Evolutionary conservation across 2,113 vertebrate species (phyloP).

Genomic region (Clinocottus analis): DNA sequence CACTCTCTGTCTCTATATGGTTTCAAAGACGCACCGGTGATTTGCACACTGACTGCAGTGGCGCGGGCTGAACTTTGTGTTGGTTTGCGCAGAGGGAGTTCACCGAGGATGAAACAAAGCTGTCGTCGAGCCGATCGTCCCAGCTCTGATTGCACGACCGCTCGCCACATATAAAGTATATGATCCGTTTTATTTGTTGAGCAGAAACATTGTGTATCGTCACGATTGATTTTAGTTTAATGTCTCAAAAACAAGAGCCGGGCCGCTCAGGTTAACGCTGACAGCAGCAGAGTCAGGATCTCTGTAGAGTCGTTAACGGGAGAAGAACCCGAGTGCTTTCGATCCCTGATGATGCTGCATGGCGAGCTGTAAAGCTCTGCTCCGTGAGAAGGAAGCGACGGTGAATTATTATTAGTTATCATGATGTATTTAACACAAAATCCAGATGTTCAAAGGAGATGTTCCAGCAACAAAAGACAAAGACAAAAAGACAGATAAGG

Average conservation of each 20-base stretch:
- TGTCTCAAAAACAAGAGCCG: constrained; percentile 13
- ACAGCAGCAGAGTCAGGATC: neutral
- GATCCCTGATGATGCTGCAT: too few species aligned
- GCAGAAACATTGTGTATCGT: constrained; percentile 15
- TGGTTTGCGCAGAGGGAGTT: neutral
- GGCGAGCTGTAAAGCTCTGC: neutral
- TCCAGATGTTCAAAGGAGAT: neutral
- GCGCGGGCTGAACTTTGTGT: constrained; percentile 20
- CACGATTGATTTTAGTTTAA: constrained; percentile 14
- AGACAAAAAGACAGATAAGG: too few species aligned
- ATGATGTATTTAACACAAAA: neutral
- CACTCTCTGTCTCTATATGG: constrained; percentile 17
- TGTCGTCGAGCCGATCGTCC: neutral
- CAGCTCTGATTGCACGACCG: neutral
- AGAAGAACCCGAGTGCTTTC: too few species aligned
- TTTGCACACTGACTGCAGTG: neutral
- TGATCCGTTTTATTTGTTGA: constrained; percentile 7
- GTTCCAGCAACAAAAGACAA: too few species aligned
- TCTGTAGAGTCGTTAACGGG: too few species aligned
- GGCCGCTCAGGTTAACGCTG: neutral
- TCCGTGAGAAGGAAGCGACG: neutral
- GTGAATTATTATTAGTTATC: too few species aligned
- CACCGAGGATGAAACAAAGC: neutral
- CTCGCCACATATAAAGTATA: constrained; percentile 14
- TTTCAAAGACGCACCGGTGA: constrained; percentile 16